Base-by-base conservation (phyloP, 2,797 vertebrate species). In the Enteromius paludinosus region DNA sequence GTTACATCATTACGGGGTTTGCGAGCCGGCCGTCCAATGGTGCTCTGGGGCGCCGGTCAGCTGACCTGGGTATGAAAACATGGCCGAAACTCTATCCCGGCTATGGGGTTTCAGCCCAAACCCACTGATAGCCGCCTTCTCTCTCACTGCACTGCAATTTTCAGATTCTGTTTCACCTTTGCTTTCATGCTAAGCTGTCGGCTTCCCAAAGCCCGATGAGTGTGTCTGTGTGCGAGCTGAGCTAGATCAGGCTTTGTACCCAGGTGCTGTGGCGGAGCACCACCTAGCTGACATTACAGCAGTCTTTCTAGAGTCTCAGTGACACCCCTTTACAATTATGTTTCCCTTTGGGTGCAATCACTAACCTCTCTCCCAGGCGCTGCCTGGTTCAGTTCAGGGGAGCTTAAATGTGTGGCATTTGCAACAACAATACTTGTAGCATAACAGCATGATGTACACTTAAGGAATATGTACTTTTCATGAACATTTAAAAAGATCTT, bases 1-100 rank as follows among this genome's bases (percentile, higher is more conserved):
- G 97, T 99, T 99, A 99, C 98, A 97, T 98, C 97, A 98, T 98
- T 98, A 98, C 95, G 93, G 95, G 94, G 94, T 95, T 95, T 92
- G 91, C 89, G 94, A 95, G 86, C 90, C 83, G 90, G 89, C 93
- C 93, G 94, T 91, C 98, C 98, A 98, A 98, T 97, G 90, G 92
- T 90, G 89, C 84, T 88, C 87, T 73, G 65, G 90, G 92, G 89
- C 90, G 74, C 38, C 84, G 11, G 93, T 98, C 98, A 99, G 94
- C 93, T 98, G 98, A 98, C 95, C 93, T 92, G 93, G 96, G 96
- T 95, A 95, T 91, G 92, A 96, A 95, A 95, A 95, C 93, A 92
- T 90, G 90, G 86, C 92, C 93, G 97, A 98, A 99, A 99, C 94
- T 89, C 92, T 95, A 99, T 93, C 95, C 91, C 85, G 89, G 91